Evolutionary conservation across 2,888 invertebrate species (phyloP).

Genomic region (Copidosoma aretas): DNA sequence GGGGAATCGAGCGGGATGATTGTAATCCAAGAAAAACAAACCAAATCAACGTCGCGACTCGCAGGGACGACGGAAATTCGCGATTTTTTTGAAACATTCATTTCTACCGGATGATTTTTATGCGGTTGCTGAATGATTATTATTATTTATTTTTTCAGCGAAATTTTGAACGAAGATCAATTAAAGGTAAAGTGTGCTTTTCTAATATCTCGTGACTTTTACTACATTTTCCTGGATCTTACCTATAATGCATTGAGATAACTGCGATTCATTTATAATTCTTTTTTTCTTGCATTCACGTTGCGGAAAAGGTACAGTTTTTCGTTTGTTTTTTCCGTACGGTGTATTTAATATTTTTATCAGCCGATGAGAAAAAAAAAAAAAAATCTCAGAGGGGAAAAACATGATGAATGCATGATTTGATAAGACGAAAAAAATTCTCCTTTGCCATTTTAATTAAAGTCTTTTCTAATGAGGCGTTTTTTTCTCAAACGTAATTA

Average conservation of each 20-base stretch:
- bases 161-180: constrained; percentile 51
- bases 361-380: too few species aligned
- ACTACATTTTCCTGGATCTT: neutral
- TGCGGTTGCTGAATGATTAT: neutral
- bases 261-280: neutral
- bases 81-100: constrained; percentile 20
- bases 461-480: too few species aligned
- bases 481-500: neutral
- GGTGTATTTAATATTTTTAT: too few species aligned
- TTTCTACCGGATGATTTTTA: neutral
- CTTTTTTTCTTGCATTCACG: constrained; percentile 19
- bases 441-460: too few species aligned
- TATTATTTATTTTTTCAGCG: constrained; percentile 46
- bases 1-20: too few species aligned
- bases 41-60: constrained; percentile 35
- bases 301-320: constrained; percentile 23
- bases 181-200: constrained; percentile 51
- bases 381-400: too few species aligned
- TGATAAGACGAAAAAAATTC: too few species aligned
- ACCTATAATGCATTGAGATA: neutral
- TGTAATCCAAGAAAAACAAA: constrained; percentile 29
- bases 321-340: neutral
- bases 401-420: too few species aligned
- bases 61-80: constrained; percentile 36
- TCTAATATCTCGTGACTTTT: neutral